Evolutionary conservation across 2,113 vertebrate species (phyloP).

Genomic region (Verasper variegatus): DNA sequence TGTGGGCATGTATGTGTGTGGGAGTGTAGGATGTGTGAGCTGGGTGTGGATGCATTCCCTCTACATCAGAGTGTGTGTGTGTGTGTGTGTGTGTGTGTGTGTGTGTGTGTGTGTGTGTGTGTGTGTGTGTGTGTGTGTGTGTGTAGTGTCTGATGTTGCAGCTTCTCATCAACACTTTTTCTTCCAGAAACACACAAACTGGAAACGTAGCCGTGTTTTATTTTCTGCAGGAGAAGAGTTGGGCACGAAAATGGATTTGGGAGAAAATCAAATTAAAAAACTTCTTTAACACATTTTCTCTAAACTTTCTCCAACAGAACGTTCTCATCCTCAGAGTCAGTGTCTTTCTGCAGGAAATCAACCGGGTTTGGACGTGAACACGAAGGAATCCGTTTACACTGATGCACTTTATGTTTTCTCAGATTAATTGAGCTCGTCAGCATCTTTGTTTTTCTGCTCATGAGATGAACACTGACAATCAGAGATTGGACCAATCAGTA

Average conservation of each 20-base stretch:
- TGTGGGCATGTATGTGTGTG: slow-evolving; percentile 21
- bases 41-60: slow-evolving; percentile 76
- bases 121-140: slow-evolving; percentile 22
- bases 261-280: not conserved
- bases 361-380: too few relatives aligned
- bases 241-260: not conserved
- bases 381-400: too few relatives aligned
- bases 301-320: too few relatives aligned
- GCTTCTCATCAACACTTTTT: not conserved
- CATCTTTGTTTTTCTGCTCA: not conserved
- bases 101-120: slow-evolving; percentile 33
- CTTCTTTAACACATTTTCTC: too few relatives aligned
- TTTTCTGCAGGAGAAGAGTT: not conserved
- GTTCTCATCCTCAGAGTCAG: too few relatives aligned
- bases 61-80: not conserved
- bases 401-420: not conserved
- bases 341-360: too few relatives aligned
- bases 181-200: not conserved
- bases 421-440: too few relatives aligned
- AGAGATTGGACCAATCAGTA: not conserved
- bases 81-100: not conserved
- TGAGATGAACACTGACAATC: slow-evolving; percentile 15
- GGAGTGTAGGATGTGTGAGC: slow-evolving; percentile 68
- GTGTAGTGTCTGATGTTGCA: not conserved
- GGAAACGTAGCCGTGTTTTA: too few relatives aligned